Evolutionary conservation across 2,797 vertebrate genomes (phyloP), one percentile per base, ranked within the genome.

Genomic region (Brachyalestes nurse): DNA sequence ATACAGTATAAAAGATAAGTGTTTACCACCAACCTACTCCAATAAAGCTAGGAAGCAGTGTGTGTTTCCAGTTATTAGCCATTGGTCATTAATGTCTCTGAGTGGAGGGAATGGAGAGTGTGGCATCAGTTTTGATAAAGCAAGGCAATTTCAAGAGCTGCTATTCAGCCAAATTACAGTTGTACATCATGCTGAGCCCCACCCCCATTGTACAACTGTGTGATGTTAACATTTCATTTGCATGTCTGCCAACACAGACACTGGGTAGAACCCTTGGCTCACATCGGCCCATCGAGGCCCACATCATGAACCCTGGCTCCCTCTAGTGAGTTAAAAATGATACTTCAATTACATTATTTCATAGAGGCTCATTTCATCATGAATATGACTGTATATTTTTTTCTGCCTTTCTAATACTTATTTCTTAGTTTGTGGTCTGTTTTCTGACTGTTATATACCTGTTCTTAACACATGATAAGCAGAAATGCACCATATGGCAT

Each of bases 81-180:
- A 82, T 90, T 91, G 84, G 84, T 93, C 90, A 91, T 92, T 92
- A 90, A 82, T 40, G 80, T 77, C 53, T 72, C 66, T 4, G 49
- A 73, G 70, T 51, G 80, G 85, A 86, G 73, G 77, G 65, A 76
- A 83, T 82, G 83, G 88, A 42, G 72, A 87, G 10, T 80, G 84
- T 65, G 28, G 84, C 67, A 49, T 82, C 86, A 88, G 88, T 87
- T 91, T 92, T 94, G 93, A 94, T 94, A 92, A 93, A 94, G 91
- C 89, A 94, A 93, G 81, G 91, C 90, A 92, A 91, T 93, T 93
- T 92, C 87, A 89, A 87, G 85, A 82, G 87, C 85, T 85, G 91
- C 91, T 92, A 89, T 87, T 85, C 62, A 75, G 75, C 85, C 86
- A 94, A 92, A 93, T 93, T 92, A 92, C 90, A 92, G 90, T 88